Conservation (phyloP, 2,113 vertebrate genomes). For the Sinocyclocheilus rhinocerous region DNA sequence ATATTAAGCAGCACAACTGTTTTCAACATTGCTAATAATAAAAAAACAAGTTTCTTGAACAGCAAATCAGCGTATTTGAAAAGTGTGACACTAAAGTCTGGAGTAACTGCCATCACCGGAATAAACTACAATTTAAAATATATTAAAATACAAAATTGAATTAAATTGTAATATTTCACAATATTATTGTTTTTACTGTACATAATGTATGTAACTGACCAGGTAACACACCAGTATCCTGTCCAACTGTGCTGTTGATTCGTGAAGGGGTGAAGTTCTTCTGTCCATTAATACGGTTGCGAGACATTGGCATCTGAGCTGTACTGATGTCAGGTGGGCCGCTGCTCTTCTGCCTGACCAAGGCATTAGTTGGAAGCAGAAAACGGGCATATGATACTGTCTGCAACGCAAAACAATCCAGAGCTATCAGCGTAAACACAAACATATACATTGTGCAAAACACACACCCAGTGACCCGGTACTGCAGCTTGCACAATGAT, state of each 20-base stretch:
- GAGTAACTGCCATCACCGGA: too few species aligned
- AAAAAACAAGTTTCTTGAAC: neutral
- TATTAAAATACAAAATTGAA: too few species aligned
- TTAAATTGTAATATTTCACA: neutral
- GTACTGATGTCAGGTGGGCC: slow-evolving; percentile 65
- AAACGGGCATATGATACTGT: slow-evolving; percentile 95
- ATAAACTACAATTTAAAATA: too few species aligned
- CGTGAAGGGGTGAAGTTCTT: slow-evolving; percentile 78
- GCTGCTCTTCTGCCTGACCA: slow-evolving; percentile 82
- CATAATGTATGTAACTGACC: neutral
- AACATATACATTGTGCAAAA: slow-evolving; percentile 20
- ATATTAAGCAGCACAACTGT: too few species aligned
- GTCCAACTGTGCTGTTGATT: slow-evolving; percentile 68
- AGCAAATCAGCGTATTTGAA: neutral
- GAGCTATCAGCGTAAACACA: neutral
- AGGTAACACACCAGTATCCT: slow-evolving; percentile 79
- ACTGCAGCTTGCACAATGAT: too few species aligned
- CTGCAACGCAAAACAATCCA: slow-evolving; percentile 65
- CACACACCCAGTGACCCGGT: neutral
- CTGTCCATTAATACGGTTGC: slow-evolving; percentile 75
- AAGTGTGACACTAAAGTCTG: neutral
- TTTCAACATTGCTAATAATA: neutral
- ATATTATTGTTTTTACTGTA: neutral
- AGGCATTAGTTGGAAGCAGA: slow-evolving; percentile 90
- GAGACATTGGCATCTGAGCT: slow-evolving; percentile 66